phyloP scores from a whole-genome alignment of 2,113 vertebrate genomes.

The Tricholaema leucomelas region DNA sequence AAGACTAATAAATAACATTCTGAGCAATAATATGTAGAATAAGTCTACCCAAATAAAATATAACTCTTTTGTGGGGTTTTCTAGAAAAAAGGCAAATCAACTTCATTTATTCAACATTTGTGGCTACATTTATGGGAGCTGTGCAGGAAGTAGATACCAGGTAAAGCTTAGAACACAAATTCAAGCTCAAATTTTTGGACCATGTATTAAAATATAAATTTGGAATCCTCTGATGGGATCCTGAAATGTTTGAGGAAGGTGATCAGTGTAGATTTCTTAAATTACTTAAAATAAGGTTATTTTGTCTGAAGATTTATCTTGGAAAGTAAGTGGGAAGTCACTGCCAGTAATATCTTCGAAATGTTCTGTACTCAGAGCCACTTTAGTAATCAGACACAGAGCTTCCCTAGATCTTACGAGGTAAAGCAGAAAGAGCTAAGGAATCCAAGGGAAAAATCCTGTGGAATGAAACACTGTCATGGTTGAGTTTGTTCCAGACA shows the following conservation, averaged over 20 bases:
- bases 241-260: not conserved
- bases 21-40: not conserved
- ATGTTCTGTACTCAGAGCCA: not conserved
- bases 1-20: not conserved
- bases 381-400: not conserved
- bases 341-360: not conserved
- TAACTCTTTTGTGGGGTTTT: not conserved
- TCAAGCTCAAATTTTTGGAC: not conserved
- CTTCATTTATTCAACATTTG: not conserved
- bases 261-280: not conserved
- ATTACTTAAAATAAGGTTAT: not conserved
- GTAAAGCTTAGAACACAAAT: not conserved
- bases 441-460: not conserved
- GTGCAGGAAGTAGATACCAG: not conserved
- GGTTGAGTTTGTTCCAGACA: not conserved
- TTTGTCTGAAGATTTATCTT: not conserved
- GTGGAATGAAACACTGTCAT: not conserved
- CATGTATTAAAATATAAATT: not conserved
- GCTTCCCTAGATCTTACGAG: not conserved
- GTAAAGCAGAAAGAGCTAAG: not conserved
- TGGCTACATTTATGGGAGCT: not conserved
- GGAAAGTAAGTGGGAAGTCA: not conserved
- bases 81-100: not conserved
- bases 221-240: not conserved
- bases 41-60: not conserved